Conservation (phyloP, 2,113 vertebrate genomes). For the Henicopernis longicauda region DNA sequence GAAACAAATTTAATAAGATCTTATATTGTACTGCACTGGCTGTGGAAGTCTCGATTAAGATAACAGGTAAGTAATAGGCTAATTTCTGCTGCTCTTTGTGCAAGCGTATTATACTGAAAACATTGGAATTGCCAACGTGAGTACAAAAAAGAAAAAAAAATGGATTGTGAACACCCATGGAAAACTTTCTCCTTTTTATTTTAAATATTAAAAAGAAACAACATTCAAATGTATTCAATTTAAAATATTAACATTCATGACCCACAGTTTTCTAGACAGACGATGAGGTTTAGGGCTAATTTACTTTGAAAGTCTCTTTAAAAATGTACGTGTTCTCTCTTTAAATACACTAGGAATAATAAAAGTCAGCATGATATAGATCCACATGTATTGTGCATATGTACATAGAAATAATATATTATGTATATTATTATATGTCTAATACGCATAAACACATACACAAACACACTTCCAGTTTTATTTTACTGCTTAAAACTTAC, state of each 20-base stretch:
- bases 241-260: neutral
- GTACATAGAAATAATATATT: neutral
- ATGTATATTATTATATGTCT: neutral
- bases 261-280: neutral
- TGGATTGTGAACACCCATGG: neutral
- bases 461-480: neutral
- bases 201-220: neutral
- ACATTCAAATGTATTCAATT: neutral
- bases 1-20: neutral
- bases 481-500: neutral
- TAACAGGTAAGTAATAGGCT: neutral
- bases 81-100: neutral
- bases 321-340: rapidly evolving
- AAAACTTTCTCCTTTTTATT: neutral
- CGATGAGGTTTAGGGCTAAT: neutral
- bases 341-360: neutral
- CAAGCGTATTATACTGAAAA: neutral
- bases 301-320: neutral
- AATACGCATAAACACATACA: neutral
- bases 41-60: neutral
- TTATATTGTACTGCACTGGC: neutral
- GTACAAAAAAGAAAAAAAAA: neutral
- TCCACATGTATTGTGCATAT: rapidly evolving
- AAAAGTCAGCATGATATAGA: neutral
- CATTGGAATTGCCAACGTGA: neutral